A percentile compares a stretch with the other conserved stretches of the same genome.
These are phyloP conservation scores for Cichladusa arquata DNA, from an alignment of 2,113 vertebrate species.

Conservation along the genomic window DNA sequence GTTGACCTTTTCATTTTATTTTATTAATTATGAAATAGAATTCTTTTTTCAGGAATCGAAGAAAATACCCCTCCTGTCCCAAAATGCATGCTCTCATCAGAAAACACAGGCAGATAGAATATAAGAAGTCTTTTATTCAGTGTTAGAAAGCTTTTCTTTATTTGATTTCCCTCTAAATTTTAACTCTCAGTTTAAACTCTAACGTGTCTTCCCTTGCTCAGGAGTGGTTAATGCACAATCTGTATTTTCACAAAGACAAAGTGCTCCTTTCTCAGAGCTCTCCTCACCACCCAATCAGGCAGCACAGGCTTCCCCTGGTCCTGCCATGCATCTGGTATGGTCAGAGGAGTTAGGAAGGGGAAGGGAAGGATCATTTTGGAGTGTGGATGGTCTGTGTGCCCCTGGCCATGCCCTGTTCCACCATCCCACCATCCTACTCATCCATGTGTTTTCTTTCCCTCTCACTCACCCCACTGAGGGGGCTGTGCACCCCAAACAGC, in stretches of 20 bases:
- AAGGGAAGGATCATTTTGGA: neutral
- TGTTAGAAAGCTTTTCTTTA: neutral
- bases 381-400: neutral
- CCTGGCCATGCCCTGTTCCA: neutral
- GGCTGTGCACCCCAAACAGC: neutral
- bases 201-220: neutral
- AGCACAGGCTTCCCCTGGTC: conserved; percentile 17
- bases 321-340: neutral
- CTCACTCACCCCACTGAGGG: neutral
- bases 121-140: neutral
- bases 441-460: neutral
- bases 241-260: neutral
- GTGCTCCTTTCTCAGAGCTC: neutral
- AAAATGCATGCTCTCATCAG: neutral
- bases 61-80: neutral
- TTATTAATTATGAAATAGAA: conserved; percentile 1
- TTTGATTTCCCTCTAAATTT: neutral
- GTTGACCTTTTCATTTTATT: neutral
- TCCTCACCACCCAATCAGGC: neutral
- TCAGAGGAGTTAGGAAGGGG: neutral
- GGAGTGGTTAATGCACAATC: neutral
- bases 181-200: neutral
- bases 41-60: neutral
- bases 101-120: neutral
- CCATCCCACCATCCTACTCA: neutral